phyloP scores from a whole-genome alignment of 2,888 invertebrate genomes.

The Drosophila nr. perissopoda region DNA sequence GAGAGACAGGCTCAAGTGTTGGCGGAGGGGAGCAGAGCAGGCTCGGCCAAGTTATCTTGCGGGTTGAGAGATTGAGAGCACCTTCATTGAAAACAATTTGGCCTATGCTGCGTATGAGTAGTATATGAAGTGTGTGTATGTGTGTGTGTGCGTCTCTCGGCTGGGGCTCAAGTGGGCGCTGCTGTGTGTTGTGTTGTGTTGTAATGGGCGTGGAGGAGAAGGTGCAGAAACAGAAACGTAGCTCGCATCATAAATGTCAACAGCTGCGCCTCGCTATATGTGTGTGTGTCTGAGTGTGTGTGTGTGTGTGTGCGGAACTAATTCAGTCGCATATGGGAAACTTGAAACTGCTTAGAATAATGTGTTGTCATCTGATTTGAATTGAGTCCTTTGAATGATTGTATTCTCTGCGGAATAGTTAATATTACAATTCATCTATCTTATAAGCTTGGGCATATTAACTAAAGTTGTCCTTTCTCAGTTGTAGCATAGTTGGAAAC shows the following conservation, averaged over 20 bases:
- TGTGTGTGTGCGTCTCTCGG: slow-evolving; percentile 25
- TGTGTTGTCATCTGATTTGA: slow-evolving; percentile 41
- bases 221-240: slow-evolving; percentile 12
- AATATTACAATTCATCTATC: background rate
- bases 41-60: slow-evolving; percentile 39
- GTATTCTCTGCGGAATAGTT: slow-evolving; percentile 10
- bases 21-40: background rate
- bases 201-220: background rate
- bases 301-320: slow-evolving; percentile 14
- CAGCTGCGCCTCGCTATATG: slow-evolving; percentile 42
- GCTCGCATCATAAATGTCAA: slow-evolving; percentile 62
- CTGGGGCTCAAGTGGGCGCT: slow-evolving; percentile 8
- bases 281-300: slow-evolving; percentile 2
- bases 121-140: slow-evolving; percentile 50
- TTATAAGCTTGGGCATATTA: background rate
- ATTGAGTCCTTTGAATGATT: slow-evolving; percentile 15
- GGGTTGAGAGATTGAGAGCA: slow-evolving; percentile 37
- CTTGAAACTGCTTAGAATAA: slow-evolving; percentile 32
- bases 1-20: slow-evolving; percentile 68
- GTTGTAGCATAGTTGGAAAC: background rate
- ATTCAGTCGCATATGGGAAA: slow-evolving; percentile 28
- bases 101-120: slow-evolving; percentile 70
- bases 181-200: background rate
- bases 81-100: slow-evolving; percentile 66
- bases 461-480: background rate